Evolutionary conservation across 2,797 vertebrate genomes (phyloP).

Genomic region (Poecilia velifera): DNA sequence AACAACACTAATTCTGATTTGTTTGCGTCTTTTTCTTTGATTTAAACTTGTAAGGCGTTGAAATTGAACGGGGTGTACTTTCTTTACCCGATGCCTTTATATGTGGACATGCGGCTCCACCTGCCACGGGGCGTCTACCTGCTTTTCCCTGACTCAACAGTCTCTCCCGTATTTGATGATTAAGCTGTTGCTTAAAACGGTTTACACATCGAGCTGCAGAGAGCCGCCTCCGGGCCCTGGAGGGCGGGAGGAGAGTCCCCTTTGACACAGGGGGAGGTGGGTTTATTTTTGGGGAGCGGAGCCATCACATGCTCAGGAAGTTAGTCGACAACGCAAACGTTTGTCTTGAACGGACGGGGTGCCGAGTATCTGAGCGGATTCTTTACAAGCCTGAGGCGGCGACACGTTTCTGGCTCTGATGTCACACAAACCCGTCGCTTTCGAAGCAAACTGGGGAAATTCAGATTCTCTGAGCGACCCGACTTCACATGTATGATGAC

Average conservation of each 20-base stretch:
- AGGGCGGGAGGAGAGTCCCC: constrained; percentile 31
- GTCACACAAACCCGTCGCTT: background rate
- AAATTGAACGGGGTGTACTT: background rate
- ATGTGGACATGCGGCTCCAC: constrained; percentile 73
- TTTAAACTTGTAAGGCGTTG: background rate
- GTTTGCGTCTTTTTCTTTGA: background rate
- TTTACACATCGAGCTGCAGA: constrained; percentile 69
- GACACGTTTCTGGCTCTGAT: constrained; percentile 15
- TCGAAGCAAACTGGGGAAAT: background rate
- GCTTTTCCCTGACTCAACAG: constrained; percentile 83
- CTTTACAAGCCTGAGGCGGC: constrained; percentile 36
- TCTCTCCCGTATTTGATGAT: constrained; percentile 84
- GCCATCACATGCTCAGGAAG: constrained; percentile 68
- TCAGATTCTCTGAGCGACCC: background rate
- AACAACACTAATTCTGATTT: background rate
- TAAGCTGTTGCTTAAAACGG: constrained; percentile 84
- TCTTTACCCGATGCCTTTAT: constrained; percentile 32
- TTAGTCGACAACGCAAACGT: constrained; percentile 63
- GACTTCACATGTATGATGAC: background rate
- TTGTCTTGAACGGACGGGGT: constrained; percentile 58
- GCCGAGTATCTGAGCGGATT: constrained; percentile 51
- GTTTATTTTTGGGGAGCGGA: constrained; percentile 76
- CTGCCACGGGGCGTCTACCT: constrained; percentile 78
- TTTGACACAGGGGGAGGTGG: constrained; percentile 37
- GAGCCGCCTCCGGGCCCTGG: constrained; percentile 52